Percentiles rank a stretch among this genome's conserved stretches.
phyloP scores from a whole-genome alignment of 2,797 vertebrate genomes.

The Botia kubotai region DNA sequence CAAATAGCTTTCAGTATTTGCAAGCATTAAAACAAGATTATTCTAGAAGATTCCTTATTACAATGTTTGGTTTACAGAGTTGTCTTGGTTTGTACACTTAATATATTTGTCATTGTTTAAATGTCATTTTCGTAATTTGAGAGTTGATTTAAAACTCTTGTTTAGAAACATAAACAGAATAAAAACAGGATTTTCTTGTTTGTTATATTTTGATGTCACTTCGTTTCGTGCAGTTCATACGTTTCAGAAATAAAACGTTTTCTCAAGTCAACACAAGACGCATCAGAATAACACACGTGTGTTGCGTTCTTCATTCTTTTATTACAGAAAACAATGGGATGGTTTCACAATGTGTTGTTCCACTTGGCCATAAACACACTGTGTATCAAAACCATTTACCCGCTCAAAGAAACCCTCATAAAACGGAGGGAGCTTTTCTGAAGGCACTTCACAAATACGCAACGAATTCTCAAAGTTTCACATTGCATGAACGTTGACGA shows the following conservation, averaged over 20 bases:
- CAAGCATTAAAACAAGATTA: neutral
- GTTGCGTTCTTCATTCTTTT: constrained; percentile 45
- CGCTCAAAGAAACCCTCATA: constrained; percentile 60
- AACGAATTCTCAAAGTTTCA: constrained; percentile 45
- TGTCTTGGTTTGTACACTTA: neutral
- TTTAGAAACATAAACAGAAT: neutral
- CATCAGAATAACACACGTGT: neutral
- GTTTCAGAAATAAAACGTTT: neutral
- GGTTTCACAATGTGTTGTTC: constrained; percentile 43
- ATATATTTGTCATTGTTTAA: neutral
- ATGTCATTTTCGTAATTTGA: neutral
- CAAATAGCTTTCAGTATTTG: too few species aligned
- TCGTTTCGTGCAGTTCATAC: neutral
- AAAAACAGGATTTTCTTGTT: neutral
- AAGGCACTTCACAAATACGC: constrained; percentile 62
- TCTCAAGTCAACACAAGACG: neutral
- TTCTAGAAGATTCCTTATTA: neutral
- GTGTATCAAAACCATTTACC: constrained; percentile 46
- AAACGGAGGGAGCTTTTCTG: constrained; percentile 68
- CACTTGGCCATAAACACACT: constrained; percentile 68
- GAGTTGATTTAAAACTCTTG: neutral
- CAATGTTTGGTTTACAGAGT: too few species aligned
- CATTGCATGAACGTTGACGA: constrained; percentile 45
- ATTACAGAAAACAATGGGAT: constrained; percentile 55
- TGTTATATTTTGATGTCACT: neutral